Percentiles rank a stretch among this genome's conserved stretches.
phyloP scores from a whole-genome alignment of 2,113 vertebrate genomes.

The Nibea albiflora region DNA sequence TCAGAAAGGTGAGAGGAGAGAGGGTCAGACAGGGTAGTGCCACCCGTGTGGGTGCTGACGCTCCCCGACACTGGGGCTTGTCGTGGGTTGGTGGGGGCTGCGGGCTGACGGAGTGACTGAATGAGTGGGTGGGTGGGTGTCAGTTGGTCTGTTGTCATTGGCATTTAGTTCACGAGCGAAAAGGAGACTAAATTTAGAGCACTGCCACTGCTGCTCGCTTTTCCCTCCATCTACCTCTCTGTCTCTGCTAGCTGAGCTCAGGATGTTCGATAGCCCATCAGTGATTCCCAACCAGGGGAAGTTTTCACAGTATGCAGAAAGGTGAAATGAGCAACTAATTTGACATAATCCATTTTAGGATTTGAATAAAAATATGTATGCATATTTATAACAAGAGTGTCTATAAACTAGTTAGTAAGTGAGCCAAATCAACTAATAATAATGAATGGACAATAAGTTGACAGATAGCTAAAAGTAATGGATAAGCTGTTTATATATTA shows the following conservation, averaged over 20 bases:
- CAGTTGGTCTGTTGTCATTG: slow-evolving; percentile 86
- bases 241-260: slow-evolving; percentile 32
- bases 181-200: slow-evolving; percentile 93
- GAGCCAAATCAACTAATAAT: neutral
- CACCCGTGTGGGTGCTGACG: slow-evolving; percentile 81
- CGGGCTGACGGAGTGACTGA: slow-evolving; percentile 47
- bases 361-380: neutral
- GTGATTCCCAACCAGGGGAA: slow-evolving; percentile 3
- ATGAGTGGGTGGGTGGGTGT: slow-evolving; percentile 74
- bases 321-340: neutral
- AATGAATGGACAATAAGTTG: neutral
- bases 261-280: neutral
- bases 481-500: neutral
- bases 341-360: neutral
- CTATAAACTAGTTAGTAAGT: neutral
- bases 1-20: slow-evolving; percentile 56
- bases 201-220: slow-evolving; percentile 28
- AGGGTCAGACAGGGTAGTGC: slow-evolving; percentile 66
- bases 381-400: neutral
- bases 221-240: slow-evolving; percentile 35
- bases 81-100: slow-evolving; percentile 63
- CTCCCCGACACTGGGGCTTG: slow-evolving; percentile 83
- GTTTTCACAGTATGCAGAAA: neutral
- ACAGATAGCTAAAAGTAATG: neutral
- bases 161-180: slow-evolving; percentile 88